Conservation (phyloP, 92 coral and sea anemone species). For the Umimayanthus kanabou region DNA sequence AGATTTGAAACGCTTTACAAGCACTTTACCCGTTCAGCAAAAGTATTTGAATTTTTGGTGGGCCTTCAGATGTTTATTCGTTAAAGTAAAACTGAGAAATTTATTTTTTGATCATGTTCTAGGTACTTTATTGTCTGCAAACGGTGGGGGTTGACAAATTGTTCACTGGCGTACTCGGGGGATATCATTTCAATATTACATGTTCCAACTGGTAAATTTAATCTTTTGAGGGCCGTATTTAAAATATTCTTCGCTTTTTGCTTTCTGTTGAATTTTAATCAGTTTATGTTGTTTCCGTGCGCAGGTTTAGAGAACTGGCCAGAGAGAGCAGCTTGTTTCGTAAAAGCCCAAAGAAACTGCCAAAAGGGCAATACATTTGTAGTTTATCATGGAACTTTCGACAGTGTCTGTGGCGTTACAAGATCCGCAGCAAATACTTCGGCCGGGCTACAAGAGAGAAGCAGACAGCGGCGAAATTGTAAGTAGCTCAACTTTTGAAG, state of each 20-base stretch:
- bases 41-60: slow-evolving; percentile 39
- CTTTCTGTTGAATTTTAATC: slow-evolving; percentile 43
- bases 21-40: slow-evolving; percentile 37
- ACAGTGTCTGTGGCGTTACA: slow-evolving; percentile 40
- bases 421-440: slow-evolving; percentile 60
- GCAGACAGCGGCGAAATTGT: slow-evolving; percentile 62
- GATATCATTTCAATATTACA: slow-evolving; percentile 32
- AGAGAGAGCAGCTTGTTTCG: not conserved
- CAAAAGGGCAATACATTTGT: slow-evolving; percentile 48
- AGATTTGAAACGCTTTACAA: slow-evolving; percentile 33
- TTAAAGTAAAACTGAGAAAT: slow-evolving; percentile 15
- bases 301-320: slow-evolving; percentile 26
- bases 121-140: slow-evolving; percentile 27
- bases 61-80: slow-evolving; percentile 31
- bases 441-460: slow-evolving; percentile 68
- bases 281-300: slow-evolving; percentile 43
- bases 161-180: slow-evolving; percentile 22
- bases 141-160: slow-evolving; percentile 30
- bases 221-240: slow-evolving; percentile 44
- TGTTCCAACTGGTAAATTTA: slow-evolving; percentile 47
- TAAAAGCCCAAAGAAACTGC: slow-evolving; percentile 19
- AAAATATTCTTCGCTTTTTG: slow-evolving; percentile 44
- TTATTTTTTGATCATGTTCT: slow-evolving; percentile 30
- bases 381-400: slow-evolving; percentile 44
- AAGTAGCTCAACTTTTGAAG: slow-evolving; percentile 49